Conservation (phyloP, 2,888 invertebrate species). For the Troilus luridus region DNA sequence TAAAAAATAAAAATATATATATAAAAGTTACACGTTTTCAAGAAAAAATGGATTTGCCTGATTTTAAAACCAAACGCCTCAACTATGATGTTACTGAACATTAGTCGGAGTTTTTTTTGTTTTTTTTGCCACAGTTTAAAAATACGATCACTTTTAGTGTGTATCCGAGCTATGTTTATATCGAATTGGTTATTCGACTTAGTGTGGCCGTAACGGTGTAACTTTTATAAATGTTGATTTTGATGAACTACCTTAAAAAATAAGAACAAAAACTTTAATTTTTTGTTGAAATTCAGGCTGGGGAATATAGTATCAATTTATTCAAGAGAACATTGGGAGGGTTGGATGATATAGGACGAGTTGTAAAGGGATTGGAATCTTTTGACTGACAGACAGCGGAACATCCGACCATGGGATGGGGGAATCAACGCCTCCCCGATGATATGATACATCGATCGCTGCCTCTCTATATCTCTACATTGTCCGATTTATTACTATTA, state of each 20-base stretch:
- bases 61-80: too few species aligned
- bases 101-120: too few species aligned
- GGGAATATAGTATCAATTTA: neutral
- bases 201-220: too few species aligned
- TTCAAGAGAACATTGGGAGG: neutral
- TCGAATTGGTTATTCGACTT: too few species aligned
- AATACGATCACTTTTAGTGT: too few species aligned
- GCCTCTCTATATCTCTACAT: neutral
- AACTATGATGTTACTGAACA: too few species aligned
- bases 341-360: neutral
- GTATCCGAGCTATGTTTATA: too few species aligned
- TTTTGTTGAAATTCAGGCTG: neutral
- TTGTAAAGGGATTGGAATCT: conserved; percentile 5
- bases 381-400: conserved; percentile 11
- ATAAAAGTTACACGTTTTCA: too few species aligned
- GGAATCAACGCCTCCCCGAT: neutral
- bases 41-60: too few species aligned
- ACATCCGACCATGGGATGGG: neutral
- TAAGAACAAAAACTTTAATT: neutral
- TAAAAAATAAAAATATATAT: too few species aligned
- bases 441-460: neutral
- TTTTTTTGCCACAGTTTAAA: too few species aligned
- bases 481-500: neutral
- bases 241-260: neutral
- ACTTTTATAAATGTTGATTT: too few species aligned